Percentiles rank a stretch among this genome's conserved stretches.
These are phyloP conservation scores for Myxocyprinus asiaticus DNA, from an alignment of 2,113 vertebrate species.

Conservation along the genomic window DNA sequence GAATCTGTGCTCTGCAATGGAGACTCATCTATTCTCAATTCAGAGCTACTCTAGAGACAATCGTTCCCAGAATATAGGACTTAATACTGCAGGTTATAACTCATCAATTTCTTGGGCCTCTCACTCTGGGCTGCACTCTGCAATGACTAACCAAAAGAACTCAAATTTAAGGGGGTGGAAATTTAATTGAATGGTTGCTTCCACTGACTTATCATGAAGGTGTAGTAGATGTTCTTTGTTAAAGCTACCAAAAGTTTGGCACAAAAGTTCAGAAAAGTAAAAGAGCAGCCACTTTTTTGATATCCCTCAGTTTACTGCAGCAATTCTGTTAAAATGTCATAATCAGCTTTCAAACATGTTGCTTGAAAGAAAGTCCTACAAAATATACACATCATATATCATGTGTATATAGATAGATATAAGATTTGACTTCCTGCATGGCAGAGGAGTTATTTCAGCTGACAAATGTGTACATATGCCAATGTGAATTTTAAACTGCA, in stretches of 20 bases:
- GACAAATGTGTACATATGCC: constrained; percentile 2
- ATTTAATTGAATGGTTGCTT: constrained; percentile 10
- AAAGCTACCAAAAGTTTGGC: background rate
- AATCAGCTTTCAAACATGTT: no score
- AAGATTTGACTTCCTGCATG: no score
- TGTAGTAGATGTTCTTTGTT: background rate
- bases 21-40: constrained; percentile 39
- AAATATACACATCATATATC: background rate
- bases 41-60: constrained; percentile 26
- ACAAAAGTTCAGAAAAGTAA: background rate
- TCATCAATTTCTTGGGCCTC: constrained; percentile 27
- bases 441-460: constrained; percentile 2
- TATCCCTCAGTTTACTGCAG: no score
- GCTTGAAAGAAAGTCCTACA: no score
- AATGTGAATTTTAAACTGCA: constrained; percentile 16
- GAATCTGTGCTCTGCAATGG: constrained; percentile 25
- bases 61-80: constrained; percentile 21
- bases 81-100: constrained; percentile 30
- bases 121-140: background rate
- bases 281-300: background rate
- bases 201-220: background rate
- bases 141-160: constrained; percentile 20
- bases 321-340: no score
- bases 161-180: background rate
- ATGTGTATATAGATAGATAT: background rate